A percentile compares a stretch with the other conserved stretches of the same genome.
These are phyloP conservation scores for Lates japonicus DNA, from an alignment of 2,797 vertebrate species.

Conservation along the genomic window DNA sequence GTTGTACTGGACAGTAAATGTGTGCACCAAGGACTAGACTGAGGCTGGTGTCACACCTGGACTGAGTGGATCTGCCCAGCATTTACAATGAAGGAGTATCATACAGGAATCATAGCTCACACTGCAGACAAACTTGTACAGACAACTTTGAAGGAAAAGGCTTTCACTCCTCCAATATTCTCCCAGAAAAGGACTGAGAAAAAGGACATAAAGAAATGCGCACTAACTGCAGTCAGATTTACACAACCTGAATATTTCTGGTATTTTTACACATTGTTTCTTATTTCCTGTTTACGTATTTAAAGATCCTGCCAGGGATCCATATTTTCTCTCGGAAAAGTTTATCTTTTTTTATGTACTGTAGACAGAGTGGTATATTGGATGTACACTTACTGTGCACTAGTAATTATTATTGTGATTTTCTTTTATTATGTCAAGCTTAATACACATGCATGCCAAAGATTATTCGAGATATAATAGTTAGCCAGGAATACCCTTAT, in stretches of 20 bases:
- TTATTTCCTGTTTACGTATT: conserved; percentile 75
- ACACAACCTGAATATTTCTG: conserved; percentile 36
- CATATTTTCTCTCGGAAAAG: conserved; percentile 59
- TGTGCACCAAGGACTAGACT: neutral
- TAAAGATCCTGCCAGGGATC: conserved; percentile 43
- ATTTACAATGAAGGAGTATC: conserved; percentile 3
- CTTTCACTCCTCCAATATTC: neutral
- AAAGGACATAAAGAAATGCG: conserved; percentile 5
- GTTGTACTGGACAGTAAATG: neutral
- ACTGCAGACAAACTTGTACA: neutral
- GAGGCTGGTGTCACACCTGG: neutral
- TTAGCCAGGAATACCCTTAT: conserved; percentile 32
- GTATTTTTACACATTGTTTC: conserved; percentile 72
- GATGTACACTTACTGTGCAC: conserved; percentile 46
- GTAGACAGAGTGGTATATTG: conserved; percentile 57
- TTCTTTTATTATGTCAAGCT: conserved; percentile 53
- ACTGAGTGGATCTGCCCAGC: neutral
- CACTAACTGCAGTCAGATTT: conserved; percentile 23
- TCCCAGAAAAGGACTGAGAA: neutral
- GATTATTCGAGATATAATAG: conserved; percentile 44
- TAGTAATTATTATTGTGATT: conserved; percentile 54
- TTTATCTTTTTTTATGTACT: conserved; percentile 65
- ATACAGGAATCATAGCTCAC: neutral
- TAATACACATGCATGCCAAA: conserved; percentile 73
- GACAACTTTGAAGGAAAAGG: conserved; percentile 4